phyloP scores from a whole-genome alignment of 1,140 invertebrate genomes.

The Euura lappo region DNA sequence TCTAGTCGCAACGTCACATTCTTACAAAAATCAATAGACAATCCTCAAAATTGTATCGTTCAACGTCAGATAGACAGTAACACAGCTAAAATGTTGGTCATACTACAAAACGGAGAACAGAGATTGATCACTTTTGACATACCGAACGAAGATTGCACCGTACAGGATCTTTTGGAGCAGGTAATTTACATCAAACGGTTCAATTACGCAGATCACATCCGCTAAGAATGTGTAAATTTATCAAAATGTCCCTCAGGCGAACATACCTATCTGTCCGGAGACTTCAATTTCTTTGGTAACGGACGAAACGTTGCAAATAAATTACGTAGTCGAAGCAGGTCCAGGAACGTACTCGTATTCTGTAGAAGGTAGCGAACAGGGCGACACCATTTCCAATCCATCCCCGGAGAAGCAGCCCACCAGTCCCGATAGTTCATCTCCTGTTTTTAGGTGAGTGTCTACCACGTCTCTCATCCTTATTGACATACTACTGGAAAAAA shows the following conservation, averaged over 20 bases:
- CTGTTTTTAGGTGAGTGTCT: constrained; percentile 32
- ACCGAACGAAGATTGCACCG: constrained; percentile 78
- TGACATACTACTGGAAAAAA: constrained; percentile 3
- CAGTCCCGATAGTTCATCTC: constrained; percentile 32
- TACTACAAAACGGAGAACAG: constrained; percentile 75
- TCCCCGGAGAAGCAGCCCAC: constrained; percentile 26
- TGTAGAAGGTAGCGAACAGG: constrained; percentile 14
- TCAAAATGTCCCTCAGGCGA: constrained; percentile 55
- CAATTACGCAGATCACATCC: background rate
- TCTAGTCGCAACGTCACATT: constrained; percentile 45
- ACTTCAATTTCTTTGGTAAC: constrained; percentile 74
- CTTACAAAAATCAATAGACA: constrained; percentile 48
- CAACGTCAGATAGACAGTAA: constrained; percentile 61
- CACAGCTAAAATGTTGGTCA: constrained; percentile 77
- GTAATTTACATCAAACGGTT: constrained; percentile 49
- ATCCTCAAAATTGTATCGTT: constrained; percentile 49
- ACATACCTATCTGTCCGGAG: constrained; percentile 67
- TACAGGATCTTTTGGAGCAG: constrained; percentile 79
- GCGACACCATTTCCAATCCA: constrained; percentile 19
- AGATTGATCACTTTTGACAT: constrained; percentile 79
- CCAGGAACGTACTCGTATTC: constrained; percentile 33
- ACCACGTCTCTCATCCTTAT: background rate
- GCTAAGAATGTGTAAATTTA: background rate
- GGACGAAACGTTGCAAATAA: constrained; percentile 72
- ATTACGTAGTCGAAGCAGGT: constrained; percentile 76